A percentile compares a stretch with the other conserved stretches of the same genome.
These are phyloP conservation scores for Solen grandis DNA, from an alignment of 1,140 invertebrate genomes.

Conservation along the genomic window DNA sequence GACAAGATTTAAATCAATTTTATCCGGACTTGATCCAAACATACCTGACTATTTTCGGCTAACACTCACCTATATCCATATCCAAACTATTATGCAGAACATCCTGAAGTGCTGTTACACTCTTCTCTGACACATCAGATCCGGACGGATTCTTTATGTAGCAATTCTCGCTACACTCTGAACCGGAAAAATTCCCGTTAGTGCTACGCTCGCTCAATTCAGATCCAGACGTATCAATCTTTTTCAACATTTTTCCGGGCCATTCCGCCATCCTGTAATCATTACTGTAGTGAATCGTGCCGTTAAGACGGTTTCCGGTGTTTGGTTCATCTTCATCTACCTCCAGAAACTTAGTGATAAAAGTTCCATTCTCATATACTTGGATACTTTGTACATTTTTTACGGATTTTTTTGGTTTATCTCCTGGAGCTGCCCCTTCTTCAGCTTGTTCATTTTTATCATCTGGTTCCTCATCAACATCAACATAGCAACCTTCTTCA, in stretches of 20 bases:
- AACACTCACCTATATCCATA: not conserved
- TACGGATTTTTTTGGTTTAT: not conserved
- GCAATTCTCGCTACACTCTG: conserved; percentile 19
- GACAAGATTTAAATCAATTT: too few relatives aligned
- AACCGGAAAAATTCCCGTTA: conserved; percentile 33
- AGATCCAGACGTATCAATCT: conserved; percentile 24
- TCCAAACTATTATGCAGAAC: not conserved
- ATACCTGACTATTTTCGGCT: too few relatives aligned
- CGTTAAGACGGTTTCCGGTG: conserved; percentile 52
- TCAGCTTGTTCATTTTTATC: conserved; percentile 32
- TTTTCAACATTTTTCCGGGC: not conserved
- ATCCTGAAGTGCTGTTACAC: not conserved
- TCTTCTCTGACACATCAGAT: not conserved
- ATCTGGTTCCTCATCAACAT: not conserved
- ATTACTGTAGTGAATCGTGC: conserved; percentile 65
- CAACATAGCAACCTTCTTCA: not conserved
- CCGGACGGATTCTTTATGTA: not conserved
- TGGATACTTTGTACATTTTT: conserved; percentile 54
- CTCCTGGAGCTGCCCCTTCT: conserved; percentile 1
- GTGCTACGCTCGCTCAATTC: conserved; percentile 16
- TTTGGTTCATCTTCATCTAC: conserved; percentile 58
- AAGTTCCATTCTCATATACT: conserved; percentile 63
- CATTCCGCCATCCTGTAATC: conserved; percentile 66
- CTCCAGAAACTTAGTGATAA: conserved; percentile 59
- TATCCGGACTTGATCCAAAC: too few relatives aligned